Percentiles rank a stretch among this genome's conserved stretches.
These are phyloP conservation scores for Lanistes nyassanus DNA, from an alignment of 1,140 invertebrate genomes.

Conservation along the genomic window DNA sequence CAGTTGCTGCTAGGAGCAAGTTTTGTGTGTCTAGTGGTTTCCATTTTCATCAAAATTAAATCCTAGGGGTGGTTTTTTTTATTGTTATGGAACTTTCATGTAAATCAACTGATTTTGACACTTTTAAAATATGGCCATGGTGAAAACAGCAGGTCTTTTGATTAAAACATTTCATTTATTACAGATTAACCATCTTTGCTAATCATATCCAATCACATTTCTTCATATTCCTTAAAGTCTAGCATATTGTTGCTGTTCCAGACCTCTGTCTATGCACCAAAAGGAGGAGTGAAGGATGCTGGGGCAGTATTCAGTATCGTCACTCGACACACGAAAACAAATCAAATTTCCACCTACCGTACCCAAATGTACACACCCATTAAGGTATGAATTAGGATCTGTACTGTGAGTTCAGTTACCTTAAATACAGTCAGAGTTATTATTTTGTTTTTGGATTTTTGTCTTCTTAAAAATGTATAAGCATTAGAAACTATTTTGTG, in stretches of 20 bases:
- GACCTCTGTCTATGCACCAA: conserved; percentile 44
- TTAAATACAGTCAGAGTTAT: background rate
- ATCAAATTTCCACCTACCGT: conserved; percentile 46
- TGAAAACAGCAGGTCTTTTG: no score
- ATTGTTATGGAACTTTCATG: no score
- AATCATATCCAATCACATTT: no score
- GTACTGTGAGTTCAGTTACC: background rate
- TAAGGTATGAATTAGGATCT: conserved; percentile 33
- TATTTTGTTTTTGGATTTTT: background rate
- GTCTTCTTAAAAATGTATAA: background rate
- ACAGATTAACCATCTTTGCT: no score
- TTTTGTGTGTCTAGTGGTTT: no score
- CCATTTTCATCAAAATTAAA: no score
- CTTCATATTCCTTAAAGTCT: background rate
- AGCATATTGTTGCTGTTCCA: conserved; percentile 23
- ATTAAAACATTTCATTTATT: no score
- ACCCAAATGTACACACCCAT: conserved; percentile 51
- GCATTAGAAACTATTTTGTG: background rate
- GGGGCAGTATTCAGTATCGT: conserved; percentile 50
- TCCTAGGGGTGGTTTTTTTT: no score
- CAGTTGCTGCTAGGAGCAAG: no score
- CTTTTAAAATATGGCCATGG: no score
- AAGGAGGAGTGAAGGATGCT: conserved; percentile 36
- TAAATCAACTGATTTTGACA: no score
- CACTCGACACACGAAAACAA: conserved; percentile 39